Evolutionary conservation across 2,797 vertebrate genomes (phyloP), one percentile per base, ranked within the genome.

Genomic region (Odontamblyopus lacepedii): DNA sequence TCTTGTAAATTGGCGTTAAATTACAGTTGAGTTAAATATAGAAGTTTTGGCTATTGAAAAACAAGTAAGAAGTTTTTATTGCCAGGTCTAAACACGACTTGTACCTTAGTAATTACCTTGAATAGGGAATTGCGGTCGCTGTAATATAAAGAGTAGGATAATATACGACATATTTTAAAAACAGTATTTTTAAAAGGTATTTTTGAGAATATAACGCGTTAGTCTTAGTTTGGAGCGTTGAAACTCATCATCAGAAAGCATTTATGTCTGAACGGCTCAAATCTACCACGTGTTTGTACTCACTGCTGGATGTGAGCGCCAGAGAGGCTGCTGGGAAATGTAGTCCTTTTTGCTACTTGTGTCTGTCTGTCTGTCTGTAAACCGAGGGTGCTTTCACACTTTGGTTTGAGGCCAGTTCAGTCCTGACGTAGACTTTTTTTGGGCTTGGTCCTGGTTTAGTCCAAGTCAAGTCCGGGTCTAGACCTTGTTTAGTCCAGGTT

Each of bases 251-350:
- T 19, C 19, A 19, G 51, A 55, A 19, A 30, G 16, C 30, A 30
- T 26, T 35, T 4, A 60, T 29, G 30, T 35, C 7, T 35, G 16
- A 62, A 19, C 57, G 3, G 16, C 13, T n/a, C 16, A 26, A 67
- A 41, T 13, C 13, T 15, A 16, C 8, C 15, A 38, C 57, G 50
- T 61, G 19, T 70, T 76, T 9, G 23, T 66, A 29, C 29, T 51
- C 56, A 6, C 51, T 6, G 23, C 2, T 18, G 15, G 57, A 63
- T 48, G 29, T 53, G 44, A 35, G 59, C 72, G 77, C 63, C 71
- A 82, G 68, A 81, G 63, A 80, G 79, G 83, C 78, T 88, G 79
- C 76, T 84, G 85, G 87, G 80, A 89, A 74, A 63, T 77, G 66
- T 86, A 70, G 81, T 86, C 78, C 72, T 41, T 27, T 32, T 74